phyloP scores from a whole-genome alignment of 2,113 vertebrate species.

The Otis tarda region DNA sequence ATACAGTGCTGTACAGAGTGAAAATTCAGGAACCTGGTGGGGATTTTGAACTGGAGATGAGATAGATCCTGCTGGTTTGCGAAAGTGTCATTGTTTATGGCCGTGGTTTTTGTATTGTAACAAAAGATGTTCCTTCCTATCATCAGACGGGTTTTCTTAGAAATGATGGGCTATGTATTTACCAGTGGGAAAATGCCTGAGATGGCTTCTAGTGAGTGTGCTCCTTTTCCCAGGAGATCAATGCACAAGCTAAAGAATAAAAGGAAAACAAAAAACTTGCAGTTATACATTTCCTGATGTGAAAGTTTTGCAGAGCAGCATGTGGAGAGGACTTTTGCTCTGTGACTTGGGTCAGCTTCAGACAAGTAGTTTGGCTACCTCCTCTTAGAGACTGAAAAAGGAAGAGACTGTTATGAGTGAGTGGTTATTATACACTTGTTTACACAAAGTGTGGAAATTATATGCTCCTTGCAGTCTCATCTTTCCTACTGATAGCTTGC shows the following conservation, averaged over 20 bases:
- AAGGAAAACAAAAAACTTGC: neutral
- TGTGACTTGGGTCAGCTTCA: neutral
- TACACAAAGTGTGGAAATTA: neutral
- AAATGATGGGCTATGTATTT: neutral
- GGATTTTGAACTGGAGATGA: neutral
- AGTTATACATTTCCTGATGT: neutral
- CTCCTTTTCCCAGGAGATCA: neutral
- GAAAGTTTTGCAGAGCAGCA: neutral
- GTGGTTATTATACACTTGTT: neutral
- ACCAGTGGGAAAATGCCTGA: neutral
- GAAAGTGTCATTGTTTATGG: neutral
- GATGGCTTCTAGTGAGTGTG: neutral
- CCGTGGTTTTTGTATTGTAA: neutral
- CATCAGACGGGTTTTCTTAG: neutral
- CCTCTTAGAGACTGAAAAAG: neutral
- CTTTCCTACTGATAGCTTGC: slow-evolving; percentile 1
- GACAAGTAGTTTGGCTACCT: neutral
- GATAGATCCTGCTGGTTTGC: neutral
- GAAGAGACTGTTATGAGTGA: neutral
- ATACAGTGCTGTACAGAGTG: neutral
- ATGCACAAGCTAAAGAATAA: neutral
- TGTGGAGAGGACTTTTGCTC: neutral
- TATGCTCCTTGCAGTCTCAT: neutral
- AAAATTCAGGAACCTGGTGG: neutral
- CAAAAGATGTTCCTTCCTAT: neutral